phyloP scores from a whole-genome alignment of 2,113 vertebrate genomes.

The Hippocampus abdominalis region DNA sequence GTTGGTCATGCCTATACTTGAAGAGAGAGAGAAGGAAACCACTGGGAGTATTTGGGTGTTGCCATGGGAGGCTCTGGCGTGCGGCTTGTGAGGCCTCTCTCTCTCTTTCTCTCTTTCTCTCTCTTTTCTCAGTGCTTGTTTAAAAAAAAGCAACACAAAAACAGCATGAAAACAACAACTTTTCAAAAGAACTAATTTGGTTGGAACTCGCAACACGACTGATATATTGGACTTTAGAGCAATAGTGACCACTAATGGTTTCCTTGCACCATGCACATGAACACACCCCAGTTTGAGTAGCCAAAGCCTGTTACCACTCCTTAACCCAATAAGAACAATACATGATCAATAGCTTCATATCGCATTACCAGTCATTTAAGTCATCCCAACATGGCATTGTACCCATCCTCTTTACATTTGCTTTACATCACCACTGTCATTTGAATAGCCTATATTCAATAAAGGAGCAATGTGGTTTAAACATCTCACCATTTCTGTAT shows the following conservation, averaged over 20 bases:
- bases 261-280: conserved; percentile 13
- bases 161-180: conserved; percentile 41
- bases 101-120: conserved; percentile 9
- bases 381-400: too few species aligned
- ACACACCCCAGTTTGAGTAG: conserved; percentile 32
- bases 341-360: not conserved
- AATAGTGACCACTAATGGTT: conserved; percentile 39
- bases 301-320: not conserved
- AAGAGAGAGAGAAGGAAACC: conserved; percentile 12
- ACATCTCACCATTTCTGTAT: not conserved
- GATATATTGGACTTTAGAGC: conserved; percentile 29
- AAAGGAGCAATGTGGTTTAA: not conserved
- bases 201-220: conserved; percentile 33
- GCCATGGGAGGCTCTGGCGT: conserved; percentile 41
- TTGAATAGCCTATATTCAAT: not conserved
- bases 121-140: conserved; percentile 33
- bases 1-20: not conserved
- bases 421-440: conserved; percentile 14
- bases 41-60: conserved; percentile 58
- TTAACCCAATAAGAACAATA: conserved; percentile 12
- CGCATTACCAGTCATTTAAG: not conserved
- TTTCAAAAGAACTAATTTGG: conserved; percentile 23
- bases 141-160: conserved; percentile 38
- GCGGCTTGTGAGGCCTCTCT: conserved; percentile 51
- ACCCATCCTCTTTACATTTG: not conserved